Percentiles rank a stretch among this genome's conserved stretches.
These are phyloP conservation scores for Tricholaema leucomelas DNA, from an alignment of 2,113 vertebrate genomes.

Conservation along the genomic window DNA sequence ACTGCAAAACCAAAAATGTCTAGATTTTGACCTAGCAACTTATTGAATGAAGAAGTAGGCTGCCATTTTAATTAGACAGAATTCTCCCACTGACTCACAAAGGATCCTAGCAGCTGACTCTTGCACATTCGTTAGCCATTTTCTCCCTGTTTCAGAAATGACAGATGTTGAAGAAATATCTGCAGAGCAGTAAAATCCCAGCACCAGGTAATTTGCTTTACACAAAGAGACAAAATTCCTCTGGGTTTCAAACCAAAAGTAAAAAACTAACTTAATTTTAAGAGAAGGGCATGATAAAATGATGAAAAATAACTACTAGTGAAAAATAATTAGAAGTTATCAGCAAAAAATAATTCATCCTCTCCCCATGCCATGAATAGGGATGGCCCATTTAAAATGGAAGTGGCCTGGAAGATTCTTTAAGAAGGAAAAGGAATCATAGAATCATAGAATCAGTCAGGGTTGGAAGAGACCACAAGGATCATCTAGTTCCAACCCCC, in stretches of 20 bases:
- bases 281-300: not conserved
- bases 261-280: not conserved
- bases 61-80: not conserved
- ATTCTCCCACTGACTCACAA: not conserved
- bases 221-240: not conserved
- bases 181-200: not conserved
- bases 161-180: not conserved
- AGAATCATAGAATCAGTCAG: too few relatives aligned
- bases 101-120: not conserved
- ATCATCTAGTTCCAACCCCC: too few relatives aligned
- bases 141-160: not conserved
- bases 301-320: not conserved
- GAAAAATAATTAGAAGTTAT: not conserved
- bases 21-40: not conserved
- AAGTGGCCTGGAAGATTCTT: not conserved
- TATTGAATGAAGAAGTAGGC: not conserved
- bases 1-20: not conserved
- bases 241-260: not conserved
- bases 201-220: not conserved
- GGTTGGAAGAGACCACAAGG: too few relatives aligned
- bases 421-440: not conserved
- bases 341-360: not conserved
- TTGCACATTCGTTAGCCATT: not conserved
- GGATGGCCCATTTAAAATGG: not conserved
- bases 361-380: rapidly evolving